These are phyloP conservation scores for Nebria salina DNA, from an alignment of 2,888 invertebrate species.

Conservation along the genomic window DNA sequence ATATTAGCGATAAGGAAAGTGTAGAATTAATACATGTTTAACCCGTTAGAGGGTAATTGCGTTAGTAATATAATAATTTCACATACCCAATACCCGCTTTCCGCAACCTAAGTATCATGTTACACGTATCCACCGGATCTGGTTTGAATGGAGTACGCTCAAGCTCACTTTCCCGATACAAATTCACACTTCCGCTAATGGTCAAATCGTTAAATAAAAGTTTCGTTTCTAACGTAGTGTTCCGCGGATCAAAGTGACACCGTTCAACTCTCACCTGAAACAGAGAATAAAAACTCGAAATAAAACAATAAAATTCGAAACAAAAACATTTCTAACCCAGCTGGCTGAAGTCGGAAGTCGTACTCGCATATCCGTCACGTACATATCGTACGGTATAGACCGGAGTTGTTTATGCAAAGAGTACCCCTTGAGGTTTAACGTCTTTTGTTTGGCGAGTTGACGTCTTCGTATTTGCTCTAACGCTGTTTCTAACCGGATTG, in stretches of 20 bases:
- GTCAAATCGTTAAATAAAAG: conserved; percentile 82
- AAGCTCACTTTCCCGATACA: conserved; percentile 63
- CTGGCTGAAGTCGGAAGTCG: conserved; percentile 72
- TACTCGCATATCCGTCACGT: conserved; percentile 75
- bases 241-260: conserved; percentile 79
- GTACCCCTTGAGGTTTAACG: conserved; percentile 70
- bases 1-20: not conserved
- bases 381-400: conserved; percentile 73
- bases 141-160: conserved; percentile 60
- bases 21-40: too few species aligned
- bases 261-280: conserved; percentile 70
- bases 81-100: conserved; percentile 78
- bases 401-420: conserved; percentile 72
- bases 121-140: conserved; percentile 66
- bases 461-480: conserved; percentile 72
- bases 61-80: conserved; percentile 7
- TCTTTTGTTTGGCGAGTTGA: conserved; percentile 66
- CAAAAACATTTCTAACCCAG: conserved; percentile 66
- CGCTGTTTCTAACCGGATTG: conserved; percentile 73
- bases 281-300: conserved; percentile 4
- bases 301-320: not conserved
- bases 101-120: conserved; percentile 80
- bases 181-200: conserved; percentile 79
- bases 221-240: conserved; percentile 79
- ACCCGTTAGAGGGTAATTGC: too few species aligned